Base-by-base conservation (phyloP, 2,888 invertebrate genomes). In the Sphaerophoria taeniata region DNA sequence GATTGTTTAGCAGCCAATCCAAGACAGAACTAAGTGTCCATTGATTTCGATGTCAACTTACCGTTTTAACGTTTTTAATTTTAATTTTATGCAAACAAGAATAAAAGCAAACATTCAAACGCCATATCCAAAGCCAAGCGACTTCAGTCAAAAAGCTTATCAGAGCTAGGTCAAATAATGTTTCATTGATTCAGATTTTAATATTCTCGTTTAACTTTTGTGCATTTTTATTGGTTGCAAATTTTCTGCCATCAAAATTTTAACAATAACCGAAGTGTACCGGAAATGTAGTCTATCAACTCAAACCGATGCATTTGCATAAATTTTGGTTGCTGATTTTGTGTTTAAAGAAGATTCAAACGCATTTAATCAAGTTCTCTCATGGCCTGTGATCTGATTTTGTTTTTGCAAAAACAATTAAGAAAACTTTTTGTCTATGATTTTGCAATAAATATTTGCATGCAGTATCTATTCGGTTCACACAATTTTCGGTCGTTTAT, bases 401-500 rank as follows among this genome's bases (percentile, higher is more conserved):
- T 36, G 36, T 33, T 39, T 12, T 39, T 24, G 24, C 24, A 34
- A 4, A 36, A 14, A 49, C 14, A 49, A 4, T 61, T 11, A 49
- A 65, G 7, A 16, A 12, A 11, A 4, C 11, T n/a, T 5, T 1
- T 24, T 14, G 0, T 3, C 16, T 5, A 0, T 2, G 12, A 36
- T 65, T 65, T 65, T 65, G 49, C 65, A 49, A 65, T 65, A 65
- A 65, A 65, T 65, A 65, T 65, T 49, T 65, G 65, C 47, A 49
- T 65, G 49, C 65, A 65, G 49, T 63, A 65, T 49, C 49, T 4
- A 34, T 36, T 65, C 12, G 16, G 11, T 49, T 49, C 65, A 65
- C 31, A 47, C 34, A 16, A 16, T 33, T 49, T 34, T 63, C 34
- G 63, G 3, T 6, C 11, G 61, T 31, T 49, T 9, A 34, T 34